A percentile compares a stretch with the other conserved stretches of the same genome.
phyloP scores from a whole-genome alignment of 2,797 vertebrate species.

The Poecile montanus region DNA sequence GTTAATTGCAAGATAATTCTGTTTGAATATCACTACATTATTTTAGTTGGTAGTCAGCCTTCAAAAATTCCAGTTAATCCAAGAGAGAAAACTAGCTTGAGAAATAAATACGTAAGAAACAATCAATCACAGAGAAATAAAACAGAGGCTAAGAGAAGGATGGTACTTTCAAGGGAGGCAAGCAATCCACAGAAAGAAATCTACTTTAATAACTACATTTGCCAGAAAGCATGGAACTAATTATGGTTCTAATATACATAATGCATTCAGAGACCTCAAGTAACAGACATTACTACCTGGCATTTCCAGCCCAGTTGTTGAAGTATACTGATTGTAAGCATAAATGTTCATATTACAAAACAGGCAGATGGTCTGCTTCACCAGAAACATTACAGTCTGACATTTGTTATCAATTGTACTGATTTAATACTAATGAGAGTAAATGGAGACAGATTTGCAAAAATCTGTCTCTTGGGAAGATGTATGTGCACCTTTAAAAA shows the following conservation, averaged over 20 bases:
- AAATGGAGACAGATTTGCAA: slow-evolving; percentile 68
- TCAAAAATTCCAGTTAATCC: neutral
- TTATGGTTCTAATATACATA: neutral
- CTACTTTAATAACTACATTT: neutral
- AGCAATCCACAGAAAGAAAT: neutral
- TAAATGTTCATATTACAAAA: slow-evolving; percentile 54
- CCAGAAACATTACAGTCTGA: slow-evolving; percentile 73
- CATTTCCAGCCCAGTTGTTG: slow-evolving; percentile 40
- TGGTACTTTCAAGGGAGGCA: neutral
- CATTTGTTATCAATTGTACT: slow-evolving; percentile 74
- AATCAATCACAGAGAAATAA: neutral
- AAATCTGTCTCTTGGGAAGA: slow-evolving; percentile 62
- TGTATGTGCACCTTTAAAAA: slow-evolving; percentile 49
- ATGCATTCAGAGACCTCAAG: slow-evolving; percentile 12
- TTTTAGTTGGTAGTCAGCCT: neutral
- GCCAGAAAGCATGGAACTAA: neutral
- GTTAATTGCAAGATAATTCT: neutral
- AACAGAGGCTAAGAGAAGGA: neutral
- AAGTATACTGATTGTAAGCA: slow-evolving; percentile 60
- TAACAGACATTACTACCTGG: slow-evolving; percentile 52
- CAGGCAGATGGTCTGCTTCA: slow-evolving; percentile 76
- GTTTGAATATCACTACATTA: neutral
- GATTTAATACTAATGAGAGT: slow-evolving; percentile 67
- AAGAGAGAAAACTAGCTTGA: neutral
- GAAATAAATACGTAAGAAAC: neutral